Evolutionary conservation across 2,888 invertebrate genomes (phyloP), one percentile per base, ranked within the genome.

Genomic region (Cotesia congregata): DNA sequence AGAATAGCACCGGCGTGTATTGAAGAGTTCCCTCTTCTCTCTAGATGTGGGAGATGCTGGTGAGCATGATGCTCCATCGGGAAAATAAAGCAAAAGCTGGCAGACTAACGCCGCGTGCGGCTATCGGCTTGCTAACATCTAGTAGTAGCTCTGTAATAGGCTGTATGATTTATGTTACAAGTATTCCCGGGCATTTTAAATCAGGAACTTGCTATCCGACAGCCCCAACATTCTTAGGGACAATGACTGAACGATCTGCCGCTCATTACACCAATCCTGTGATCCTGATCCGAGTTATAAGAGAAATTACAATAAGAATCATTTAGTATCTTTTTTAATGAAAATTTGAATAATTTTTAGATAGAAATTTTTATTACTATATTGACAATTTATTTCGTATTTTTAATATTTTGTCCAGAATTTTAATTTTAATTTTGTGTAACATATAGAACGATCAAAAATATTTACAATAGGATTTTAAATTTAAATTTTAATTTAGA

Each of bases 111-210:
- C 76, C 72, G 81, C 77, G 78, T 76, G 76, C 78, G 80, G 83
- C 84, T 88, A 87, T 88, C 88, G 85, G 81, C 75, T 78, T 80
- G 82, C 76, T 81, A 80, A 78, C 85, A 88, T 87, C 87, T 87
- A 86, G 86, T 85, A 85, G 84, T 85, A 85, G 84, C 85, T 82
- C 84, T 84, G 85, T 87, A 88, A 87, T 86, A 84, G 87, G 83
- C 85, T 86, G 81, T 87, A 88, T 88, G 88, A 88, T 88, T 88
- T 88, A 88, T 87, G 87, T 86, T 84, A 80, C 78, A 77, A 78
- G 82, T 82, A 81, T 82, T 79, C 80, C 80, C 78, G 81, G 81
- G 80, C 81, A 83, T 85, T 87, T 86, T 83, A 83, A 85, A 86
- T 82, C 81, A 78, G 79, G 74, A 73, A 30, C 77, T 75, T 76